These are phyloP conservation scores for Idaea straminata DNA, from an alignment of 2,888 invertebrate species.

Conservation along the genomic window DNA sequence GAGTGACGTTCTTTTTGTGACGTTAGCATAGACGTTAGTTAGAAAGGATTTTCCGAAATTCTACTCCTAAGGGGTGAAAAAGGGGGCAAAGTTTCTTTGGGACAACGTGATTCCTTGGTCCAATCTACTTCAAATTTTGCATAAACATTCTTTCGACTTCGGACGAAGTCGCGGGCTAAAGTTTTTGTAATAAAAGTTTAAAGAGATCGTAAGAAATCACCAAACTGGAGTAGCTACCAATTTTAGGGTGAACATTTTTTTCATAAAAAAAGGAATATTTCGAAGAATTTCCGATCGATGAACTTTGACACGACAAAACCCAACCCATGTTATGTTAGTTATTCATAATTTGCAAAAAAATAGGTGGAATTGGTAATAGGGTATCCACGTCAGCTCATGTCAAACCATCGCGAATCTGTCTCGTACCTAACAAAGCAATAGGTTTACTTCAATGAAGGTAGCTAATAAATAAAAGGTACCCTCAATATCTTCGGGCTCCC, in stretches of 20 bases:
- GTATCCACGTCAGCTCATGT: slow-evolving; percentile 25
- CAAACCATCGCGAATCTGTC: slow-evolving; percentile 60
- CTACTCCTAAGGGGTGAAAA: no score
- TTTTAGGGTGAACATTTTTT: not conserved
- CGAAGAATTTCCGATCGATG: not conserved
- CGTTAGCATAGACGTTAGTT: no score
- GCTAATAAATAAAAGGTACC: slow-evolving; percentile 51
- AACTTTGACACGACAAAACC: not conserved
- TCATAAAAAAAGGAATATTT: not conserved
- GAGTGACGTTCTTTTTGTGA: no score
- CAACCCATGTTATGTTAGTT: not conserved
- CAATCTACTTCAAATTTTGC: no score
- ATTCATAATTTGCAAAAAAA: not conserved
- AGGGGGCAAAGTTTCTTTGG: no score
- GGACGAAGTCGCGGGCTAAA: no score
- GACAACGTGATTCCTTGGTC: no score
- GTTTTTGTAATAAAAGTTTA: no score
- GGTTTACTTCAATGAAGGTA: slow-evolving; percentile 30
- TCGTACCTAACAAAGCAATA: slow-evolving; percentile 51
- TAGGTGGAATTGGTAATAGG: not conserved
- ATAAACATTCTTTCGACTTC: no score
- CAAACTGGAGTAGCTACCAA: no score
- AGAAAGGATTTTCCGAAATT: no score
- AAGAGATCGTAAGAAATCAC: no score
- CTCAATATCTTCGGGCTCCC: slow-evolving; percentile 61